phyloP scores from a whole-genome alignment of 2,113 vertebrate genomes.

The Arvicanthis niloticus region DNA sequence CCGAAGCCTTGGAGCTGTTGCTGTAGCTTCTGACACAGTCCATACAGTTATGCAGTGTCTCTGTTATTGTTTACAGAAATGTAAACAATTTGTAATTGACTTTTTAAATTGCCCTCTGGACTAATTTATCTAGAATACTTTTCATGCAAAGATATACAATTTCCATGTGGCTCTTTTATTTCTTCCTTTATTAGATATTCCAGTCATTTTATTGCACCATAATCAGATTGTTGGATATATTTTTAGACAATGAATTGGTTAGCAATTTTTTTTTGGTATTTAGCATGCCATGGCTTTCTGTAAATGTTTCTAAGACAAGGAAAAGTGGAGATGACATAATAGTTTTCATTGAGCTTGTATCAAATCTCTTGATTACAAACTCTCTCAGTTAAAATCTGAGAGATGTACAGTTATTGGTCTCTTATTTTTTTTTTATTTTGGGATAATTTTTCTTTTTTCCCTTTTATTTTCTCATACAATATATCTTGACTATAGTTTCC shows the following conservation, averaged over 20 bases:
- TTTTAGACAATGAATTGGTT: background rate
- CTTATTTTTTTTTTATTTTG: background rate
- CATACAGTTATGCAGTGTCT: too few relatives aligned
- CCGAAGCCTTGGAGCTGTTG: background rate
- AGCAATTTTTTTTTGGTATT: background rate
- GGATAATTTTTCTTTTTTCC: background rate
- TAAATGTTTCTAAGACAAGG: background rate
- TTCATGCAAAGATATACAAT: background rate
- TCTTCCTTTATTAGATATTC: background rate
- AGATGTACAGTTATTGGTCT: background rate
- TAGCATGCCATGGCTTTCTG: background rate
- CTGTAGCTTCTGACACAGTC: too few relatives aligned
- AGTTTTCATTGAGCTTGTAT: background rate
- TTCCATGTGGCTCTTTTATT: background rate
- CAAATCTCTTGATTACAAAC: background rate
- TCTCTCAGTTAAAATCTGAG: slow-evolving; percentile 10
- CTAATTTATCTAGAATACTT: background rate
- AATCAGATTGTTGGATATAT: background rate
- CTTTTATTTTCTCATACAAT: background rate
- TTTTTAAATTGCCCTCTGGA: background rate
- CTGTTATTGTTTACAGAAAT: background rate
- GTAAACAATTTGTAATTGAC: background rate
- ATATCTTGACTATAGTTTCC: background rate
- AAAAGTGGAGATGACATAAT: background rate
- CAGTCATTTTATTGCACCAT: background rate